Base-by-base conservation (phyloP, 2,888 invertebrate genomes). In the Dryomyza anilis region DNA sequence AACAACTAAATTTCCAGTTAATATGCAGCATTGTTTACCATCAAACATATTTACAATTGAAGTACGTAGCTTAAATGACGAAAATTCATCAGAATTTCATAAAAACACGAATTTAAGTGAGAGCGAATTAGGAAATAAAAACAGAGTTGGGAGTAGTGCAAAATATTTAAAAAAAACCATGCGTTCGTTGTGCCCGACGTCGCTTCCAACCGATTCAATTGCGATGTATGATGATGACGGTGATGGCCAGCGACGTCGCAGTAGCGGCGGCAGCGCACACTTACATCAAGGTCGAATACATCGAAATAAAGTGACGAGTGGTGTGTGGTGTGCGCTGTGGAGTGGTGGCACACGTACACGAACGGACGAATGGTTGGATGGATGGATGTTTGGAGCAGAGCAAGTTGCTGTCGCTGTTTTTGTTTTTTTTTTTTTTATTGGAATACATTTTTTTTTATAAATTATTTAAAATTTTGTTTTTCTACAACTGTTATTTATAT, bases 281-380 rank as follows among this genome's bases (percentile, higher is more conserved):
- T 58, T 46, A 45, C 45, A 58, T 30, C 58, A 58, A 58, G 58
- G 58, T 46, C 58, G 58, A 29, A 58, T 19, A 39, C n/a, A 30
- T 27, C 5, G 27, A 23, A 27, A 2, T 21, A 25, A n/a, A n/a
- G n/a, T n/a, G n/a, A n/a, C n/a, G n/a, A 12, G 23, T 12, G 33
- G 14, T 3, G 21, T 33, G 33, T 6, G 14, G 36, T 36, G 55
- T 23, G 33, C 12, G 19, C 36, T 33, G 33, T 14, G 19, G 55
- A 33, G 36, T 30, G 55, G 33, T n/a, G 30, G 8, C 12, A 19
- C 55, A 55, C 55, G 55, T 36, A 55, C 55, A 55, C 55, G 21
- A 21, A 33, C 25, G 33, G 10, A 36, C 21, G 27, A 39, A 23
- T 55, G 21, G 1, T 53, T 8, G 23, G 33, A 12, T n/a, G n/a